Evolutionary conservation across 2,113 vertebrate species (phyloP).

Genomic region (Vicugna pacos): DNA sequence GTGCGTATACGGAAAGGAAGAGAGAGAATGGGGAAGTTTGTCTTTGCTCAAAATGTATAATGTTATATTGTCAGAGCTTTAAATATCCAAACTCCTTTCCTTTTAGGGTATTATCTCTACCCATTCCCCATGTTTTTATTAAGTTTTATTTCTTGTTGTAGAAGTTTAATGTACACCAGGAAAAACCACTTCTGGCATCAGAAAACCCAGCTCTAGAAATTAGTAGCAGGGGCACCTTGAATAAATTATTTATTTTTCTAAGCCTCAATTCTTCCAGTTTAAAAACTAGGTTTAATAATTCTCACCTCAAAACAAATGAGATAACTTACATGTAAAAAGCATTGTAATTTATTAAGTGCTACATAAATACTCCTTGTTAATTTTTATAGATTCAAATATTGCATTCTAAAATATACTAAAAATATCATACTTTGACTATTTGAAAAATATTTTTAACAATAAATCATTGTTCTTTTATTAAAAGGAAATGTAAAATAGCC

Average conservation of each 20-base stretch:
- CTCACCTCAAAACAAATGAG: neutral
- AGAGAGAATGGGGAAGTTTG: neutral
- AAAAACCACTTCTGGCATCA: neutral
- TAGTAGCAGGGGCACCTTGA: neutral
- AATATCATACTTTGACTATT: neutral
- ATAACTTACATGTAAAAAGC: neutral
- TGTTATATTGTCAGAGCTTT: neutral
- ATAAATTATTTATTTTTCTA: constrained; percentile 2
- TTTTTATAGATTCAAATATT: neutral
- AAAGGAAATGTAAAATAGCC: neutral
- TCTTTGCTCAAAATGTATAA: neutral
- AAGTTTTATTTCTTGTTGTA: neutral
- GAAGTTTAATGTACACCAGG: neutral
- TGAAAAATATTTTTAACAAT: neutral
- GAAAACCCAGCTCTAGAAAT: neutral
- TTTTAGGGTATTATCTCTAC: neutral
- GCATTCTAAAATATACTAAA: constrained; percentile 16
- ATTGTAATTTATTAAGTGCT: neutral
- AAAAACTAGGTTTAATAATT: neutral
- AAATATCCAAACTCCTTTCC: neutral
- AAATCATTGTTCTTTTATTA: constrained; percentile 30
- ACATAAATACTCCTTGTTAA: neutral
- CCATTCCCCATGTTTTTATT: neutral
- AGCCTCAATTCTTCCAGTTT: neutral
- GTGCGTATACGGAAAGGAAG: neutral